Evolutionary conservation across 2,888 invertebrate species (phyloP).

Genomic region (Agrenia bidenticulata): DNA sequence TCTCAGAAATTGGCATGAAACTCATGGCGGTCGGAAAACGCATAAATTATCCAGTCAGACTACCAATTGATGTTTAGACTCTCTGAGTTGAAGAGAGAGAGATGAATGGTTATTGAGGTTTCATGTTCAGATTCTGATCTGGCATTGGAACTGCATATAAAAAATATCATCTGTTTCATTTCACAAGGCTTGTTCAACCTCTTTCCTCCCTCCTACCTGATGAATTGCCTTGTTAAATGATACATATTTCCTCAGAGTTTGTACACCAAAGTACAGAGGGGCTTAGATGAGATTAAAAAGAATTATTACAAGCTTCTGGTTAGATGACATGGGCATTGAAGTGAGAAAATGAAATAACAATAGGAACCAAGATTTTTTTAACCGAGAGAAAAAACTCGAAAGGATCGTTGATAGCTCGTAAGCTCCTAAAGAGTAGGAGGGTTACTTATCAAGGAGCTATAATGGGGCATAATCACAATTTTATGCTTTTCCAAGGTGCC

Average conservation of each 20-base stretch:
- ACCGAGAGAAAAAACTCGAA: too few relatives aligned
- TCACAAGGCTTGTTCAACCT: not conserved
- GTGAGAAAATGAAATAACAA: too few relatives aligned
- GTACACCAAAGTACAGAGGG: not conserved
- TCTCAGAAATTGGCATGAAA: not conserved
- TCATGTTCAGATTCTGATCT: conserved; percentile 7
- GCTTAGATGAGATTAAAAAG: too few relatives aligned
- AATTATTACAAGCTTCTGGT: too few relatives aligned
- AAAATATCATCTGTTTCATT: not conserved
- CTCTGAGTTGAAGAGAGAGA: not conserved
- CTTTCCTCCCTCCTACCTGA: not conserved
- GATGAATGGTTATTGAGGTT: not conserved
- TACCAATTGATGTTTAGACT: conserved; percentile 7
- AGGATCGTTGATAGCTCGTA: too few relatives aligned
- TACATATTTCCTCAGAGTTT: not conserved
- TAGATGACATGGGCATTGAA: too few relatives aligned
- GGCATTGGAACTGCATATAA: not conserved
- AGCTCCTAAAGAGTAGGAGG: too few relatives aligned
- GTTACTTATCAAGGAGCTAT: too few relatives aligned
- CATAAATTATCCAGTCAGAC: not conserved
- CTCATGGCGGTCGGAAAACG: not conserved
- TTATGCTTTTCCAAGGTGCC: conserved; percentile 29
- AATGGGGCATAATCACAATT: too few relatives aligned
- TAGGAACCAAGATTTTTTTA: too few relatives aligned
- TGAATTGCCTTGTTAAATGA: conserved; percentile 11